Percentiles rank a stretch among this genome's conserved stretches.
Conservation (phyloP, 2,113 vertebrate species). For the Sturnira hondurensis region DNA sequence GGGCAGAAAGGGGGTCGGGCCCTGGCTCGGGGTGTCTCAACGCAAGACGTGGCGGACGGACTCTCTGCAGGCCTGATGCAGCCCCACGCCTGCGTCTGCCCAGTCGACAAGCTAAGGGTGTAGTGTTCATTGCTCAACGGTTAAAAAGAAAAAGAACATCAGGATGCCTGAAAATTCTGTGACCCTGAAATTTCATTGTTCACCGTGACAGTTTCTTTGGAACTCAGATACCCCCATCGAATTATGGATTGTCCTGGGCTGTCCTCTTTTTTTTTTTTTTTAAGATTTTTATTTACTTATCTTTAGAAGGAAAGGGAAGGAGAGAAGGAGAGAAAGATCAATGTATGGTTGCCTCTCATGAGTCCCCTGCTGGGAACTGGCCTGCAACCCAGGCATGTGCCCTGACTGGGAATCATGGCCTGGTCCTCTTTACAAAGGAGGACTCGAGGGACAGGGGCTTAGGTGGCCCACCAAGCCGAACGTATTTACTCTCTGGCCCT, state of each 20-base stretch:
- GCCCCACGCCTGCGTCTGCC: background rate
- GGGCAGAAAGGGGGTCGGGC: background rate
- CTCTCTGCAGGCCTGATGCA: background rate
- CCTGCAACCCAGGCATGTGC: too few species aligned
- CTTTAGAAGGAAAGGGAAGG: too few species aligned
- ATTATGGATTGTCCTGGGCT: rapidly evolving
- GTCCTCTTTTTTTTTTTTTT: too few species aligned
- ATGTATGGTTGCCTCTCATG: too few species aligned
- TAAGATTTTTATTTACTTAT: too few species aligned
- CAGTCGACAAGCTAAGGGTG: background rate
- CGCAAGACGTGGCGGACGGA: too few species aligned
- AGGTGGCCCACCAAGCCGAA: rapidly evolving
- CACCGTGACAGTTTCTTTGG: background rate
- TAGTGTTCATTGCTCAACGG: background rate
- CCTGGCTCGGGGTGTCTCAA: background rate
- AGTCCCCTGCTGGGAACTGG: too few species aligned
- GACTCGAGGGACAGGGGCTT: background rate
- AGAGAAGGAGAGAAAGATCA: too few species aligned
- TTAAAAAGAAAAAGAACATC: background rate
- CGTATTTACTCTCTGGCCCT: background rate
- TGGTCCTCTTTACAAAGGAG: too few species aligned
- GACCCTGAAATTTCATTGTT: background rate
- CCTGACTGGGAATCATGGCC: too few species aligned
- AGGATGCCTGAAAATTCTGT: background rate
- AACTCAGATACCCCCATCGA: rapidly evolving